A percentile compares a stretch with the other conserved stretches of the same genome.
Conservation (phyloP, 2,888 invertebrate species). For the Lobophora halterata region DNA sequence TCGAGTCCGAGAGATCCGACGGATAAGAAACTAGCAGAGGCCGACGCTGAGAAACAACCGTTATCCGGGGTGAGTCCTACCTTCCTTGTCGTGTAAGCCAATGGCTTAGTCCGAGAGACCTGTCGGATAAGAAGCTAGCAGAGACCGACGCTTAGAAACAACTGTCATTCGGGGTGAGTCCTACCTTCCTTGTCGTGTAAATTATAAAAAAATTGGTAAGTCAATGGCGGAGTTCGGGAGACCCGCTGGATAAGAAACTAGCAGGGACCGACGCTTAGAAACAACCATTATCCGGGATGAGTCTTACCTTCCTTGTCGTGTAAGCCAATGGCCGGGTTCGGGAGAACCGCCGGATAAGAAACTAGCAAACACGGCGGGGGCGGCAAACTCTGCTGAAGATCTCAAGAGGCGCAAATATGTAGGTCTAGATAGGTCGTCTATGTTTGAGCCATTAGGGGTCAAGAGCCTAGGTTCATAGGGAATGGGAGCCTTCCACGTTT, state of each 20-base stretch:
- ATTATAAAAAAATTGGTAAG: too few species aligned
- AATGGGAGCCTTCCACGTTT: too few species aligned
- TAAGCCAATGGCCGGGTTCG: too few species aligned
- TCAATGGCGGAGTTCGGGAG: conserved; percentile 60
- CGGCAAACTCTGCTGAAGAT: too few species aligned
- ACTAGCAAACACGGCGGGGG: too few species aligned
- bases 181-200: too few species aligned
- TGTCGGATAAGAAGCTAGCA: conserved; percentile 63
- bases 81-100: too few species aligned
- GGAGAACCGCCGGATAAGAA: conserved; percentile 69
- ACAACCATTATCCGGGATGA: conserved; percentile 71
- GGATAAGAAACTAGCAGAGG: conserved; percentile 64
- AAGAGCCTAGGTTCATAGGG: too few species aligned
- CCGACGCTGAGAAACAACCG: conserved; percentile 72
- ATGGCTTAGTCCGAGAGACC: conserved; percentile 62
- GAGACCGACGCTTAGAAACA: conserved; percentile 73
- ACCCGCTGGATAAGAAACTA: conserved; percentile 66
- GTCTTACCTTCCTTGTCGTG: too few species aligned
- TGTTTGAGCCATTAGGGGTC: too few species aligned
- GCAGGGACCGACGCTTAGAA: conserved; percentile 69
- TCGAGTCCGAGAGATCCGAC: conserved; percentile 64
- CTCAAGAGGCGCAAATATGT: too few species aligned
- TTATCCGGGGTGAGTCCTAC: conserved; percentile 65
- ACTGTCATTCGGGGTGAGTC: conserved; percentile 69
- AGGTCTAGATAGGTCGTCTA: too few species aligned